Evolutionary conservation across 2,113 vertebrate species (phyloP), one percentile per base, ranked within the genome.

Genomic region (Nipponia nippon): DNA sequence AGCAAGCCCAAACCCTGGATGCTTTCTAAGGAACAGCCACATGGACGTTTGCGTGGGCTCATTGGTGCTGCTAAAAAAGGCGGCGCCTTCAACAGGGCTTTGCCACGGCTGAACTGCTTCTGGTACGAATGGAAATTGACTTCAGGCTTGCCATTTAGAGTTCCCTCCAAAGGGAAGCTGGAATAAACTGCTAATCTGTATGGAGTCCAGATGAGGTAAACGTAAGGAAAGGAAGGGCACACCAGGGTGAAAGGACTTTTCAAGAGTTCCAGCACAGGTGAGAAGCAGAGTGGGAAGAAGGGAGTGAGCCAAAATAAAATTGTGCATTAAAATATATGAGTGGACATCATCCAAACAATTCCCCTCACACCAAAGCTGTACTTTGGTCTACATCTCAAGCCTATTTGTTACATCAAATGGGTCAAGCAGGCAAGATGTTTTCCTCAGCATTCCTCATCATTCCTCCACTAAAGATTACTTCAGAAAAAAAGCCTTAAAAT

Each of bases 1-100:
- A 79, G 69, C 38, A 75, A 83, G 63, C 38, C 73, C 80, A 75
- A 66, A 27, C 30, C 38, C 59, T 15, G 42, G 44, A 30, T 93
- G 75, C 87, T 94, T 94, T 96, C 77, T 78, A 67, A 94, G 83
- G 61, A 93, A 9, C 56, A 73, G 87, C 47, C 78, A 61, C 73
- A 89, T 32, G 18, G 21, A 89, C 36, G 63, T 87, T 71, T 87
- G 47, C 3, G 2, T 44, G 81, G 47, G 26, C 61, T 84, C 36
- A 5, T 11, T 61, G 70, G 36, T 58, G 78, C 66, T 89, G 59
- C 84, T 96, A 32, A 90, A 79, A 94, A 75, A 32, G 70, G 52
- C 4, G 1, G 19, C 1, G 66, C 52, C 52, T 82, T 79, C 47
- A 61, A 17, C 38, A n/a, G 70, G 53, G 56, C 32, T 79, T 87